These are phyloP conservation scores for Malacosoma neustria DNA, from an alignment of 2,888 invertebrate species.

Conservation along the genomic window DNA sequence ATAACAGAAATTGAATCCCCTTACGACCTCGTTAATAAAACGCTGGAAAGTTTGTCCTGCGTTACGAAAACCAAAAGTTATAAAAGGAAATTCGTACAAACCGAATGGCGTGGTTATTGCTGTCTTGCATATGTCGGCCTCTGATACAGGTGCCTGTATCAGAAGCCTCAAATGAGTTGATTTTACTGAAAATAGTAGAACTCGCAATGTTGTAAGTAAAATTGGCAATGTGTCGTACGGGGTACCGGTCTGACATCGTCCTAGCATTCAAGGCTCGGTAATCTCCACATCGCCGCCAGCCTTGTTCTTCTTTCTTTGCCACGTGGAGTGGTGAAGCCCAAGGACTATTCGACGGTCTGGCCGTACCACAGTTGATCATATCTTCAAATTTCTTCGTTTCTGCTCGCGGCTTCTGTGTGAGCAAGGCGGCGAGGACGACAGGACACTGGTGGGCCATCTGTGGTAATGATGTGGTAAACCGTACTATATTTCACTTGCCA, in stretches of 20 bases:
- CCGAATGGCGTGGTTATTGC: constrained; percentile 1
- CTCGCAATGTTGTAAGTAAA: constrained; percentile 5
- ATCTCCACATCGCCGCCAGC: constrained; percentile 1
- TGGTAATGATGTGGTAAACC: neutral
- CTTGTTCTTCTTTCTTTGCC: neutral
- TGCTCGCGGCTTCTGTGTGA: constrained; percentile 1
- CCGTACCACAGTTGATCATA: constrained; percentile 2
- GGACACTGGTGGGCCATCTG: constrained; percentile 4
- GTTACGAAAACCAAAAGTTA: no score
- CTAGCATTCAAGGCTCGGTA: constrained; percentile 2
- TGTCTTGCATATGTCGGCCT: constrained; percentile 10
- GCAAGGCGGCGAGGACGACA: constrained; percentile 5
- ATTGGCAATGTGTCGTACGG: constrained; percentile 6
- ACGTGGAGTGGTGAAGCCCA: constrained; percentile 1
- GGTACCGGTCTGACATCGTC: constrained; percentile 7
- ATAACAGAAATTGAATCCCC: constrained; percentile 5
- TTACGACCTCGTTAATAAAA: neutral
- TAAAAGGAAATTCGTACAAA: no score
- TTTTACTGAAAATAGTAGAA: constrained; percentile 9
- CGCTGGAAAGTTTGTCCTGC: no score
- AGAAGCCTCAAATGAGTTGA: constrained; percentile 11
- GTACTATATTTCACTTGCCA: no score
- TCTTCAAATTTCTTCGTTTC: constrained; percentile 1
- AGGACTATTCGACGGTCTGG: constrained; percentile 1
- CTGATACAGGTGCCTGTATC: constrained; percentile 6